Conservation (phyloP, 2,113 vertebrate species). For the Regulus satrapa region DNA sequence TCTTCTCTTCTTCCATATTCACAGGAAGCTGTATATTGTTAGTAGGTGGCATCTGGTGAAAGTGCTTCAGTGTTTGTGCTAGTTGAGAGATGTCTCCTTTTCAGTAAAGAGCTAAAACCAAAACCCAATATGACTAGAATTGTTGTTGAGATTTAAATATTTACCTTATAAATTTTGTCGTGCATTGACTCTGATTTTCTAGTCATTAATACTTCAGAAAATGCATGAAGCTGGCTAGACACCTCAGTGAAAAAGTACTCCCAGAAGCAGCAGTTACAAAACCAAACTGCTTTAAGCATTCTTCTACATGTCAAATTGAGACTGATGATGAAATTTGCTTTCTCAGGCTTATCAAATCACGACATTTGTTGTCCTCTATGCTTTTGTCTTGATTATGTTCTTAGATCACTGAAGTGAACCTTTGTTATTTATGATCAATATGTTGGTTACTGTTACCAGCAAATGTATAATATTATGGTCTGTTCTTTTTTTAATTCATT, state of each 20-base stretch:
- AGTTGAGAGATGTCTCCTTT: neutral
- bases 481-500: neutral
- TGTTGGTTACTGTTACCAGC: neutral
- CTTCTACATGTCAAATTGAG: neutral
- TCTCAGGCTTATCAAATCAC: neutral
- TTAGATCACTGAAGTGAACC: neutral
- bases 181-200: neutral
- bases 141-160: neutral
- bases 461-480: neutral
- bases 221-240: neutral
- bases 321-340: neutral
- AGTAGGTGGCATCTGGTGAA: neutral
- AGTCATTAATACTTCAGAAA: neutral
- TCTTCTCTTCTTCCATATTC: neutral
- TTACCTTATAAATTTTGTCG: neutral
- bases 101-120: neutral
- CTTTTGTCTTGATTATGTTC: neutral
- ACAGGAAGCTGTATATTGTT: neutral
- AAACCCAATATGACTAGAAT: neutral
- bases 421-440: neutral
- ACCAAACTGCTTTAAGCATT: neutral
- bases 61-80: neutral
- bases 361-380: neutral
- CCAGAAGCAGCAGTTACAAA: neutral
- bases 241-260: neutral